Percentiles rank a stretch among this genome's conserved stretches.
Conservation (phyloP, 1,140 invertebrate species). For the Musca vetustissima region DNA sequence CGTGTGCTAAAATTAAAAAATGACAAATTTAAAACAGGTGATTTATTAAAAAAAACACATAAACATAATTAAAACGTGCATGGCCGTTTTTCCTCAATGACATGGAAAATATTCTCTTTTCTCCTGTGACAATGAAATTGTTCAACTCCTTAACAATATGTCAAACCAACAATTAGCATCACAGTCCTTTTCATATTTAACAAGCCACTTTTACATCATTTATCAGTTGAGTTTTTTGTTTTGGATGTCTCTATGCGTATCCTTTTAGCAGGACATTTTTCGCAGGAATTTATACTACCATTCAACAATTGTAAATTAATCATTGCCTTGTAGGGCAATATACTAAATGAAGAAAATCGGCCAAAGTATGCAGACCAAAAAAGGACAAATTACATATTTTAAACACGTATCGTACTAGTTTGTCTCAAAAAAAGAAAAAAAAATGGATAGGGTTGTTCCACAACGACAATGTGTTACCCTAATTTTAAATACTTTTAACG, state of each 20-base stretch:
- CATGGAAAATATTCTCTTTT: not conserved
- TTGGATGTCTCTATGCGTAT: no score
- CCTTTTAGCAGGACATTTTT: not conserved
- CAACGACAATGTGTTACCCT: no score
- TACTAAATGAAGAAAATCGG: not conserved
- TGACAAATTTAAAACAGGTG: constrained; percentile 1
- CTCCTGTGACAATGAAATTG: not conserved
- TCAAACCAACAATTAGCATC: constrained; percentile 9
- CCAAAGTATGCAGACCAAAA: not conserved
- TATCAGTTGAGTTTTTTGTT: not conserved
- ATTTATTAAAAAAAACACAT: not conserved
- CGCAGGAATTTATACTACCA: no score
- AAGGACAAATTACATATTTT: constrained; percentile 4
- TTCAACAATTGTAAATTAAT: constrained; percentile 19
- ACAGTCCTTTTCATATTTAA: constrained; percentile 5
- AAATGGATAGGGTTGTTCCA: no score
- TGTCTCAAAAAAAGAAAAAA: no score
- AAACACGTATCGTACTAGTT: constrained; percentile 5
- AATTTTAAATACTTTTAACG: no score
- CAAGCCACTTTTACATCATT: constrained; percentile 15
- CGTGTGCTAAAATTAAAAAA: no score
- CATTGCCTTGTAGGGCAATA: constrained; percentile 5
- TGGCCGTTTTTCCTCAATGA: no score
- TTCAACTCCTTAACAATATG: not conserved
- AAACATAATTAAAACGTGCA: no score